Evolutionary conservation across 2,888 invertebrate species (phyloP).

Genomic region (Caenorhabditis becei): DNA sequence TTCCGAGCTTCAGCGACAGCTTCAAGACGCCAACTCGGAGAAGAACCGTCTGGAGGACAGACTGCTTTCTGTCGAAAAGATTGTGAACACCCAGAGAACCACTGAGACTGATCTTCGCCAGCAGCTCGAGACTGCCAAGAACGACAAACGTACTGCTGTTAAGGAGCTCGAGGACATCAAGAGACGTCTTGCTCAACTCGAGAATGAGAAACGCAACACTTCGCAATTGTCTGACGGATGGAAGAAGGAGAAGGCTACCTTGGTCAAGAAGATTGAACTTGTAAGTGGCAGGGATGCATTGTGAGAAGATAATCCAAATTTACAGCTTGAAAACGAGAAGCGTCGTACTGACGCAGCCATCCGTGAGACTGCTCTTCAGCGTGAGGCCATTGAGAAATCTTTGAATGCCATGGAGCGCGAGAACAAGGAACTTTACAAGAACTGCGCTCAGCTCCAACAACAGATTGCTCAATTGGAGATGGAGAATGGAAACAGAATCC

Average conservation of each 20-base stretch:
- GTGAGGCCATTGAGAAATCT: slow-evolving; percentile 81
- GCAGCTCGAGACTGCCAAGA: slow-evolving; percentile 78
- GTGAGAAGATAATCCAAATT: slow-evolving; percentile 13
- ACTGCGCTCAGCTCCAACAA: slow-evolving; percentile 81
- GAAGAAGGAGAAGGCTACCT: slow-evolving; percentile 78
- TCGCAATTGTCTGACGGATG: slow-evolving; percentile 75
- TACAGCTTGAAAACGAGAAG: slow-evolving; percentile 80
- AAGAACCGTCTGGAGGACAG: slow-evolving; percentile 80
- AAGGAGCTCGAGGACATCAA: slow-evolving; percentile 78
- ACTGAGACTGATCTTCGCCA: slow-evolving; percentile 77
- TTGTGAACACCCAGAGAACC: slow-evolving; percentile 73
- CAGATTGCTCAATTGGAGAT: slow-evolving; percentile 81
- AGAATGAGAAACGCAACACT: slow-evolving; percentile 73
- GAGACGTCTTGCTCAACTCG: slow-evolving; percentile 72
- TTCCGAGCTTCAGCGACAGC: slow-evolving; percentile 78
- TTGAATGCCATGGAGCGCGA: slow-evolving; percentile 81
- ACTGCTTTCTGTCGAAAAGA: slow-evolving; percentile 78
- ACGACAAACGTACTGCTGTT: slow-evolving; percentile 74
- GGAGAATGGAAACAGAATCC: slow-evolving; percentile 81
- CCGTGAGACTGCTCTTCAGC: slow-evolving; percentile 80
- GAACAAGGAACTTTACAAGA: slow-evolving; percentile 81
- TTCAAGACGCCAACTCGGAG: slow-evolving; percentile 78
- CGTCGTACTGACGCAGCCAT: slow-evolving; percentile 80
- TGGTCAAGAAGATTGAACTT: slow-evolving; percentile 80
- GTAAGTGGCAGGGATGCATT: slow-evolving; percentile 57